These are phyloP conservation scores for Oncorhynchus masou DNA, from an alignment of 2,113 vertebrate genomes.

Conservation along the genomic window DNA sequence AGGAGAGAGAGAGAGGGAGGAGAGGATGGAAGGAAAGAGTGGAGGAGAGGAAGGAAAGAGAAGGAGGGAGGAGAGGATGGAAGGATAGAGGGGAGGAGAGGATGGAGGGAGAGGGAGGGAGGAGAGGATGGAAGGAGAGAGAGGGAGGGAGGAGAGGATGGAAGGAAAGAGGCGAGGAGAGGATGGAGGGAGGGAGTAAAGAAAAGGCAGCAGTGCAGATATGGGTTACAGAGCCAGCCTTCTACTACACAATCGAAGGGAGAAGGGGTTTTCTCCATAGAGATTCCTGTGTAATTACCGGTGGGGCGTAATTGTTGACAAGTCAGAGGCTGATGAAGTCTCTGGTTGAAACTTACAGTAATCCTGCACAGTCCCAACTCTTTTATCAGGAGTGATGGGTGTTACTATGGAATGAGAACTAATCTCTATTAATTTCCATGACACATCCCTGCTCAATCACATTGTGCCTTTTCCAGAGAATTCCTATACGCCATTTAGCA, in stretches of 20 bases:
- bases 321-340: slow-evolving; percentile 30
- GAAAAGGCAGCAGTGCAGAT: slow-evolving; percentile 5
- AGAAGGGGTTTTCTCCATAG: slow-evolving; percentile 16
- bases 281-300: slow-evolving; percentile 44
- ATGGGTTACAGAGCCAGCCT: slow-evolving; percentile 24
- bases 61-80: slow-evolving; percentile 5
- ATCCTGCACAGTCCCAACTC: slow-evolving; percentile 14
- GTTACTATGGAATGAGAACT: neutral
- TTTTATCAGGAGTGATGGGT: slow-evolving; percentile 24
- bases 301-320: slow-evolving; percentile 37
- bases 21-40: neutral
- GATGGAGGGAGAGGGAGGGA: slow-evolving; percentile 12
- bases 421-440: neutral
- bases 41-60: neutral
- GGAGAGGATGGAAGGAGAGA: slow-evolving; percentile 25
- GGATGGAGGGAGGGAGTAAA: slow-evolving; percentile 19
- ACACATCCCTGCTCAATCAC: neutral
- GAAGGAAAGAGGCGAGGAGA: slow-evolving; percentile 9
- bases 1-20: neutral
- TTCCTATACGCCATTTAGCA: neutral
- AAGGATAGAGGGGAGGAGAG: slow-evolving; percentile 14
- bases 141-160: neutral
- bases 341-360: slow-evolving; percentile 24
- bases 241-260: slow-evolving; percentile 28
- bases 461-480: neutral